Conservation (phyloP, 2,113 vertebrate genomes). For the Menura novaehollandiae region DNA sequence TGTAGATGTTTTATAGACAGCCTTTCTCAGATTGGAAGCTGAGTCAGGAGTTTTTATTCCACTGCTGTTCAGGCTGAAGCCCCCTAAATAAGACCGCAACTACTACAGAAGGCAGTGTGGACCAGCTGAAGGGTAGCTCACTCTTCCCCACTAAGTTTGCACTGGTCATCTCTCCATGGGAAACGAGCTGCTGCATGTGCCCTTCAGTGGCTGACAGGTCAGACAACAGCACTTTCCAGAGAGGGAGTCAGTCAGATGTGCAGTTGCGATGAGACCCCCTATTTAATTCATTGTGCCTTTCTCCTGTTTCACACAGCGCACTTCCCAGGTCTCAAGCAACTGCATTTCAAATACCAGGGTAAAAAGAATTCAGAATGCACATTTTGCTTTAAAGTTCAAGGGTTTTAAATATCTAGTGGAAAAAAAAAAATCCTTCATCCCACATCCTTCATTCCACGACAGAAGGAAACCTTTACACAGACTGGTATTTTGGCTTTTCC, state of each 20-base stretch:
- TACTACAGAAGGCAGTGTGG: neutral
- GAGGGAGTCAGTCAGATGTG: neutral
- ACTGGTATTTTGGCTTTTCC: neutral
- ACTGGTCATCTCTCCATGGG: neutral
- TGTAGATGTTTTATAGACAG: accelerated
- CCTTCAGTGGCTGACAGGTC: neutral
- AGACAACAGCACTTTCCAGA: neutral
- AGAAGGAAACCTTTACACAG: neutral
- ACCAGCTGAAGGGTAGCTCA: neutral
- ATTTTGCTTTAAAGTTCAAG: neutral
- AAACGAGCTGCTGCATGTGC: accelerated
- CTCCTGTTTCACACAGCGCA: neutral
- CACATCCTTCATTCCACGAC: neutral
- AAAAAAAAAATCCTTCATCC: neutral
- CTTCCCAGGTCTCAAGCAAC: neutral
- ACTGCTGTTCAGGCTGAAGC: neutral
- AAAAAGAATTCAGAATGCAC: neutral
- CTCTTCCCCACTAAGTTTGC: neutral
- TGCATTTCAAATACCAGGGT: neutral
- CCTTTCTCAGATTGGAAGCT: neutral
- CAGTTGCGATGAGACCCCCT: neutral
- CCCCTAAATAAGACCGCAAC: neutral
- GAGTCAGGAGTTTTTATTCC: neutral
- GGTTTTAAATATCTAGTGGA: neutral
- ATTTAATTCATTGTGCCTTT: neutral